Conservation (phyloP, 2,113 vertebrate genomes). For the Aptenodytes patagonicus region DNA sequence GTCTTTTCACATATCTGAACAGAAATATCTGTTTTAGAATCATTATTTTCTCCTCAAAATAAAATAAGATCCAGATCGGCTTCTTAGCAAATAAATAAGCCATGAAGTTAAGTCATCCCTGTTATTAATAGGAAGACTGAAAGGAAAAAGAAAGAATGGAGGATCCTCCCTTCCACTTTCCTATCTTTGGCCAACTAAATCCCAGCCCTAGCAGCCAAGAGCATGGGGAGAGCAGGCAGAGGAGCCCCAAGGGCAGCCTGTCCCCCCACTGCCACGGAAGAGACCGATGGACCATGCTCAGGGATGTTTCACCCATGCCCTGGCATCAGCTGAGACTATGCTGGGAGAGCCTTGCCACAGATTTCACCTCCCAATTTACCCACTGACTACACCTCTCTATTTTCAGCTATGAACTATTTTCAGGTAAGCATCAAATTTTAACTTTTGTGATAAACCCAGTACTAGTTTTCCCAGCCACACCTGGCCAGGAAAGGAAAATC, state of each 20-base stretch:
- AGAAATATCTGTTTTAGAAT: neutral
- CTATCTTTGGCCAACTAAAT: too few relatives aligned
- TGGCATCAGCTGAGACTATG: rapidly evolving
- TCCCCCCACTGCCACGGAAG: neutral
- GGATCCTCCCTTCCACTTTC: neutral
- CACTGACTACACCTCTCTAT: rapidly evolving
- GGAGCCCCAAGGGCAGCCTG: neutral
- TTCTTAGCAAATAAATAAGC: neutral
- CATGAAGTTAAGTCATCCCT: too few relatives aligned
- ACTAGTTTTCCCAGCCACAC: neutral
- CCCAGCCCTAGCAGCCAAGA: neutral
- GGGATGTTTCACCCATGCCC: too few relatives aligned
- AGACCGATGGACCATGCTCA: rapidly evolving
- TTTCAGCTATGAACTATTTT: neutral
- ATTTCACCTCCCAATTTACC: neutral
- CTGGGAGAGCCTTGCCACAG: neutral
- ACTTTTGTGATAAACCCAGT: rapidly evolving
- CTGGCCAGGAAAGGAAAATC: neutral
- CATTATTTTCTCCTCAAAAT: neutral
- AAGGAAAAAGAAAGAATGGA: neutral
- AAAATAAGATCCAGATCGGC: neutral
- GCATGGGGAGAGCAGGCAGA: rapidly evolving
- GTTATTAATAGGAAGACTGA: neutral
- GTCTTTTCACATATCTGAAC: rapidly evolving
- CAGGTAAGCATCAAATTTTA: neutral